Evolutionary conservation across 2,113 vertebrate genomes (phyloP), one percentile per base, ranked within the genome.

Genomic region (Redunca redunca): DNA sequence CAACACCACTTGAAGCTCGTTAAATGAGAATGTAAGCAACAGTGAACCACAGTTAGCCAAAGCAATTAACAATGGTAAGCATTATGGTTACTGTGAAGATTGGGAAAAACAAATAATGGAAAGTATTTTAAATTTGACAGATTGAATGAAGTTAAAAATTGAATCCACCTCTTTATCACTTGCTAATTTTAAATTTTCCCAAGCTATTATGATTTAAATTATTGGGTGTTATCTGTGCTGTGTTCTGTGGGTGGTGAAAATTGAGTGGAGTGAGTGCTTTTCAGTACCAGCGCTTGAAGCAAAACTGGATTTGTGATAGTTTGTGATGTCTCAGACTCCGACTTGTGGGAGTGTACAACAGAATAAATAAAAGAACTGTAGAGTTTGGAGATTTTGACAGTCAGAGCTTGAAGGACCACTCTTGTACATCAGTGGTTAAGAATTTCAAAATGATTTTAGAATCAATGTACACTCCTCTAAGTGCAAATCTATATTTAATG

Each of bases 121-220:
- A 71, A 85, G 43, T 83, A 77, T 98, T 98, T 98, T 0, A 14
- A 92, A 74, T 95, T 78, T 97, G 94, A 90, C 78, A 97, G 94
- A 88, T 95, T 81, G 48, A 87, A 94, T 96, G 85, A 95, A 98
- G 95, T 97, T 96, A 97, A 97, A 94, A 91, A 97, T 91, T 43
- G 91, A 94, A 84, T 95, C 94, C 94, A 53, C 60, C 53, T 97
- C 43, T 85, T 97, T 96, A 28, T 83, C 33, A 92, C 64, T 98
- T 87, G 57, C 91, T 98, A 84, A 97, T 97, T 97, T 97, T 85
- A 96, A 96, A 53, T 3, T 78, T 98, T 62, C 84, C 36, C 4
- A 0, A 89, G 17, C 62, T 85, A 58, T 97, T 97, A 84, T 62
- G 23, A 74, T 92, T 85, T 96, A 89, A 93, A 88, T 82, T 86